Percentiles rank a stretch among this genome's conserved stretches.
Evolutionary conservation across 2,888 invertebrate genomes (phyloP).

Genomic region (Agrotis puta): DNA sequence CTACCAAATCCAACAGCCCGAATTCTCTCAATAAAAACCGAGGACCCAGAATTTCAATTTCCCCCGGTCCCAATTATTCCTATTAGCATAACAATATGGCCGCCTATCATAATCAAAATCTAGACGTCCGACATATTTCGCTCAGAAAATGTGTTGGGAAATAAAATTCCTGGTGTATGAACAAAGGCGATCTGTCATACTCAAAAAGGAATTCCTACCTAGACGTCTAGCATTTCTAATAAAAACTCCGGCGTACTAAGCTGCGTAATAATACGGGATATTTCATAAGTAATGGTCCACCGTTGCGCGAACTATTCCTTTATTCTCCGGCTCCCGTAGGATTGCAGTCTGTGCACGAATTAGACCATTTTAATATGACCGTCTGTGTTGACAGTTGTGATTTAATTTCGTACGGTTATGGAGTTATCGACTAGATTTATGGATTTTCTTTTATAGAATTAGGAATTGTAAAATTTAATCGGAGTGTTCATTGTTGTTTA

Average conservation of each 20-base stretch:
- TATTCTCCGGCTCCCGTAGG: constrained; percentile 44
- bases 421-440: not conserved
- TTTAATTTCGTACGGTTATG: constrained; percentile 12
- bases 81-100: constrained; percentile 47
- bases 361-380: constrained; percentile 48
- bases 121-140: constrained; percentile 34
- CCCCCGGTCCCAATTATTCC: constrained; percentile 33
- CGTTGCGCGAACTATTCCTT: constrained; percentile 56
- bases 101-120: constrained; percentile 56
- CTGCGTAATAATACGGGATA: constrained; percentile 69
- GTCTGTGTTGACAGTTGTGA: constrained; percentile 23
- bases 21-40: constrained; percentile 35
- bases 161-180: constrained; percentile 53
- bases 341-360: constrained; percentile 49
- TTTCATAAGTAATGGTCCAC: constrained; percentile 68
- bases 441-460: not conserved
- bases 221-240: constrained; percentile 67
- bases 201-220: constrained; percentile 75
- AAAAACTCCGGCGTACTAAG: constrained; percentile 67
- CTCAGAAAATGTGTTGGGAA: constrained; percentile 39
- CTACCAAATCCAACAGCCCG: not conserved
- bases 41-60: constrained; percentile 45
- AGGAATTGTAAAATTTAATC: not conserved
- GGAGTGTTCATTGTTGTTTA: not conserved
- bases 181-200: constrained; percentile 76